Base-by-base conservation (phyloP, 2,888 invertebrate species). In the Caenorhabditis drosophilae region DNA sequence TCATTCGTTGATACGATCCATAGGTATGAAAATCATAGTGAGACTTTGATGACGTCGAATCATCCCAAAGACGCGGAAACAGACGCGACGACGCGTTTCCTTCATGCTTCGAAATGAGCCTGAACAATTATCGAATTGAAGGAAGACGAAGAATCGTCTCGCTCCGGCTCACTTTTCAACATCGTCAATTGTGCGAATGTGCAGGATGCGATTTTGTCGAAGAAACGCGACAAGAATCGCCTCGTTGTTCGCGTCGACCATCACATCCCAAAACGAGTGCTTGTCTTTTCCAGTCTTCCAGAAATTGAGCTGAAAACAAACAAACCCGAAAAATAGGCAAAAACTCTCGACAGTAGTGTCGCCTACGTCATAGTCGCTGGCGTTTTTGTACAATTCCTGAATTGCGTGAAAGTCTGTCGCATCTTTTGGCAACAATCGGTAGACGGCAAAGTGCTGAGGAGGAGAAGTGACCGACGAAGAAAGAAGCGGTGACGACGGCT, bases 181-280 rank as follows among this genome's bases (percentile, higher is more conserved):
- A 52, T 82, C 79, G 11, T 73, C 74, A 22, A 82, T 81, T 6
- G 81, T 82, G 42, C 69, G 62, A 18, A 71, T 52, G 55, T 72
- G 70, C 7, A 70, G 46, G 34, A 82, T 67, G 27, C 61, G 56
- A 18, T 64, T 45, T 22, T 47, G 45, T n/a, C 52, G 46, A 7
- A 81, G 58, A 15, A 59, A 53, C 9, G 58, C 22, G 38, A 59
- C 48, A 1, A 81, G 41, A 38, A 63, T 52, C 6, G 49, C 53
- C 34, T 63, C 46, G 16, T 67, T 60, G 15, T 88, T 88, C 1
- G 90, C 89, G 0, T 91, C 89, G 15, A 91, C 88, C 48, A 91
- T 87, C 9, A 92, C 86, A 81, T 92, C 91, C 0, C 78, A 79
- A 44, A 74, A 72, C 4, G 89, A 86, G 77, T 83, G 84, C 60